A percentile compares a stretch with the other conserved stretches of the same genome.
These are phyloP conservation scores for Hydropsyche betteni DNA, from an alignment of 2,888 invertebrate genomes.

Conservation along the genomic window DNA sequence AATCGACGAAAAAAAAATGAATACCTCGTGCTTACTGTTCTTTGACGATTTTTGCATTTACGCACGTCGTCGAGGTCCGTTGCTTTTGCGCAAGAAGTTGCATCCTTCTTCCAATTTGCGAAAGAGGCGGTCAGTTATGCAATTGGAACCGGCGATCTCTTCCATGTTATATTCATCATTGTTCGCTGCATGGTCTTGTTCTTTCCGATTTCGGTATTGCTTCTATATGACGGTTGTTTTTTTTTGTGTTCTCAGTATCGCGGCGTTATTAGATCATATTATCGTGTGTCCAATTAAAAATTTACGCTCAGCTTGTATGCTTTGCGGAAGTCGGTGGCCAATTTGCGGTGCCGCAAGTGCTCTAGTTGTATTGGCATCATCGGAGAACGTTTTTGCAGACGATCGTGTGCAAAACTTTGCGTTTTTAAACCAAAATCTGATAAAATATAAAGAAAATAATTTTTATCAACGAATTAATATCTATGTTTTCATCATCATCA, in stretches of 20 bases:
- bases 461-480: too few relatives aligned
- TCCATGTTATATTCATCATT: background rate
- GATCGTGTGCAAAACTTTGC: conserved; percentile 4
- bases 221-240: background rate
- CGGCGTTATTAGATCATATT: conserved; percentile 18
- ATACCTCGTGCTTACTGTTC: conserved; percentile 16
- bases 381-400: conserved; percentile 16
- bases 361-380: conserved; percentile 16
- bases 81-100: conserved; percentile 16
- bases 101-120: background rate
- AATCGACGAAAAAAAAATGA: background rate
- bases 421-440: too few relatives aligned
- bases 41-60: conserved; percentile 20
- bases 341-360: conserved; percentile 27
- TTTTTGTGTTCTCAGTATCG: conserved; percentile 10
- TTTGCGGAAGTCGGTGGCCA: conserved; percentile 17
- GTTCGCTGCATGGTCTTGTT: background rate
- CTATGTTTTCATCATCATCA: too few relatives aligned
- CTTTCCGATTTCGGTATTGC: background rate
- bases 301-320: conserved; percentile 12
- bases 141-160: background rate
- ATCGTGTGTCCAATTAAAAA: conserved; percentile 23
- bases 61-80: conserved; percentile 17
- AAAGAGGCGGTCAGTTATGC: background rate
- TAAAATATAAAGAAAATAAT: too few relatives aligned